Conservation (phyloP, 1,140 invertebrate genomes). For the Epicauta chinensis region DNA sequence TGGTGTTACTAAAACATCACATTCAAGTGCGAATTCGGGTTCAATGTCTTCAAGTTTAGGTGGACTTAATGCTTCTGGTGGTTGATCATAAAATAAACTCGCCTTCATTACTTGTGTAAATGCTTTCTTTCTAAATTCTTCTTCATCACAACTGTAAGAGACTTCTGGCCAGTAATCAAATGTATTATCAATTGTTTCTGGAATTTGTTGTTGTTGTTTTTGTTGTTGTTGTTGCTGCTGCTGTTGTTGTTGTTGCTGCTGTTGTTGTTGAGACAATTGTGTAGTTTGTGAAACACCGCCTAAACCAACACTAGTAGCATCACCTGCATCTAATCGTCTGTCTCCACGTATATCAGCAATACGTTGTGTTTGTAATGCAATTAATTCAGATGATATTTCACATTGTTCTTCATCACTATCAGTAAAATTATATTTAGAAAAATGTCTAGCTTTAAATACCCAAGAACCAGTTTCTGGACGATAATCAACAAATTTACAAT, state of each 20-base stretch:
- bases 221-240: no score
- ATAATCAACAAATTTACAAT: constrained; percentile 91
- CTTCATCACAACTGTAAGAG: constrained; percentile 19
- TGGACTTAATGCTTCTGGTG: no score
- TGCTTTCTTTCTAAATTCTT: constrained; percentile 17
- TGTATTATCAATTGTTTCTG: no score
- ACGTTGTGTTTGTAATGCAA: constrained; percentile 3
- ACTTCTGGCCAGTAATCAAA: constrained; percentile 5
- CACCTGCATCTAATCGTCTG: background rate
- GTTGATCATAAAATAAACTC: background rate
- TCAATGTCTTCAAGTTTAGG: no score
- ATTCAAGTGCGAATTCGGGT: no score
- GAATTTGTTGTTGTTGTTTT: no score
- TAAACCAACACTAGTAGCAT: background rate
- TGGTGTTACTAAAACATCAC: no score
- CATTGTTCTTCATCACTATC: constrained; percentile 82
- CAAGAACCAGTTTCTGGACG: constrained; percentile 92
- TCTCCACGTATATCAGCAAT: no score
- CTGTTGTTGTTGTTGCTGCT: constrained; percentile 20
- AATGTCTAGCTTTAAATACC: constrained; percentile 92
- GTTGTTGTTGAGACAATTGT: constrained; percentile 16
- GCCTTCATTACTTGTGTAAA: constrained; percentile 5
- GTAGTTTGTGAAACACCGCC: constrained; percentile 6
- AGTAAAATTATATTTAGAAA: constrained; percentile 91
- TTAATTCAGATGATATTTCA: constrained; percentile 32